phyloP scores from a whole-genome alignment of 2,113 vertebrate genomes.

The Pimephales promelas region DNA sequence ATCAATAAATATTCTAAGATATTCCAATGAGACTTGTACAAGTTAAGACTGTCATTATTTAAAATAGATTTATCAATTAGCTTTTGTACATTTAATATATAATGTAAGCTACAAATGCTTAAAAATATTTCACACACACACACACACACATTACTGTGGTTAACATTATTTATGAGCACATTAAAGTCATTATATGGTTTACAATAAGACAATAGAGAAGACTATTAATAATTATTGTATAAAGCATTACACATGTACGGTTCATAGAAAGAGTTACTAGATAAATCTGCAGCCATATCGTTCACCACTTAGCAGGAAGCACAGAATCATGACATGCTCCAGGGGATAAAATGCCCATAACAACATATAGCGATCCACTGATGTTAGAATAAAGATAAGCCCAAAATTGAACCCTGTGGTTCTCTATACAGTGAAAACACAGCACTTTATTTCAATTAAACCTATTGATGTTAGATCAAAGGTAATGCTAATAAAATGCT shows the following conservation, averaged over 20 bases:
- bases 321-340: neutral
- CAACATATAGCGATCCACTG: conserved; percentile 18
- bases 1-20: no score
- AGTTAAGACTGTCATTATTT: no score
- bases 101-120: no score
- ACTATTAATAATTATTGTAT: neutral
- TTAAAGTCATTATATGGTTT: neutral
- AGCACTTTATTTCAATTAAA: conserved; percentile 53
- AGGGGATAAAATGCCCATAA: conserved; percentile 7
- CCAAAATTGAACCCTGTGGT: conserved; percentile 12
- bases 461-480: conserved; percentile 51
- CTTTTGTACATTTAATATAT: no score
- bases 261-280: neutral
- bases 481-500: conserved; percentile 47
- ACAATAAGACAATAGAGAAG: neutral
- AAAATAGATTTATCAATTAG: no score
- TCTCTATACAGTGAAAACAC: conserved; percentile 19
- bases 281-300: neutral
- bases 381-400: conserved; percentile 31
- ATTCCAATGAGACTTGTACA: no score
- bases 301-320: neutral
- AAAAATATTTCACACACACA: no score
- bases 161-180: neutral
- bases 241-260: neutral
- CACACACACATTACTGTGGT: no score